Conservation (phyloP, 2,888 invertebrate genomes). For the Synanthedon formicaeformis region DNA sequence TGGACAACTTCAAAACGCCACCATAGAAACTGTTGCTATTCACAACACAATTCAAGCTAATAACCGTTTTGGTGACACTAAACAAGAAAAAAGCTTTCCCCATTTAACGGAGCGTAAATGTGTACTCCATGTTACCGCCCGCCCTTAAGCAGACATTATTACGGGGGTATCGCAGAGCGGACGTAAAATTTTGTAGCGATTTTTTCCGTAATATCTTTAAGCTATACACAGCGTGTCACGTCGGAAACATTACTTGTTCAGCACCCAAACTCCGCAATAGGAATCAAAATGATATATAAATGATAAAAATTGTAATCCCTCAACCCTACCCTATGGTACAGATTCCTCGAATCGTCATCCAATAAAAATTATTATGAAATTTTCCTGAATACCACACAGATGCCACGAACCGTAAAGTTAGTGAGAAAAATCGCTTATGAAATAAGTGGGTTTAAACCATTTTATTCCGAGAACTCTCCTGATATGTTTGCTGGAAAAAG, state of each 20-base stretch:
- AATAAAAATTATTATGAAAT: no score
- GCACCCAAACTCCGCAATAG: slow-evolving; percentile 21
- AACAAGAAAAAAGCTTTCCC: slow-evolving; percentile 69
- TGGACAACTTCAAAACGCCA: neutral
- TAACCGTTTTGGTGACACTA: slow-evolving; percentile 71
- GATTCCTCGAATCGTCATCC: no score
- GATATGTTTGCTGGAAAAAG: no score
- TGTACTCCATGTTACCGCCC: slow-evolving; percentile 62
- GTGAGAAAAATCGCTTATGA: no score
- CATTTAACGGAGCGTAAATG: slow-evolving; percentile 70
- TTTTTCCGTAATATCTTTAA: slow-evolving; percentile 52
- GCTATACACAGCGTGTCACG: slow-evolving; percentile 47
- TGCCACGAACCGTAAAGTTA: no score
- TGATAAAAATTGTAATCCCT: no score
- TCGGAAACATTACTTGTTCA: slow-evolving; percentile 42
- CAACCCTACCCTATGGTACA: no score
- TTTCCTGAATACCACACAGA: no score
- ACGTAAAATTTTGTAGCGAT: slow-evolving; percentile 67
- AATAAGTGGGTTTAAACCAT: no score
- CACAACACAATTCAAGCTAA: slow-evolving; percentile 62
- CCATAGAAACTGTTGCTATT: slow-evolving; percentile 18
- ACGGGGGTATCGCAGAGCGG: slow-evolving; percentile 55
- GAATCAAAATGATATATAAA: neutral
- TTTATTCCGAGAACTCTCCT: no score
- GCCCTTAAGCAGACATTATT: slow-evolving; percentile 70